Percentiles rank a stretch among this genome's conserved stretches.
Evolutionary conservation across 2,113 vertebrate species (phyloP).

Genomic region (Platysteira castanea): DNA sequence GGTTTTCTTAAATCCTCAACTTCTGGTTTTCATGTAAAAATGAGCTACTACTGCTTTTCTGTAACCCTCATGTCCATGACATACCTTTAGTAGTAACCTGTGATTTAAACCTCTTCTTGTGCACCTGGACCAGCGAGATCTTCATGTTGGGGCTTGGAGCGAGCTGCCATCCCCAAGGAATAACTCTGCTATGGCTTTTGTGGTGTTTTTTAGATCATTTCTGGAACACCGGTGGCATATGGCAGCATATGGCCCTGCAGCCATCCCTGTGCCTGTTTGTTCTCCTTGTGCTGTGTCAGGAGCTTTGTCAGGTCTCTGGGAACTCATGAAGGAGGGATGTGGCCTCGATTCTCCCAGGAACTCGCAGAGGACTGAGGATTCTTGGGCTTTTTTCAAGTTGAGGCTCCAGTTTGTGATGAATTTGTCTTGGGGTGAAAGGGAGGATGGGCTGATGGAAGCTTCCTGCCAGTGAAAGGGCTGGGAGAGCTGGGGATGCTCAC

Average conservation of each 20-base stretch:
- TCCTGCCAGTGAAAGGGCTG: background rate
- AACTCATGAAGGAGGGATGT: background rate
- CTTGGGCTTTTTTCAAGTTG: background rate
- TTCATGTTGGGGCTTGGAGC: fast-evolving
- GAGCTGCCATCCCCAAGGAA: background rate
- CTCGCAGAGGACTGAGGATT: background rate
- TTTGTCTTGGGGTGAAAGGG: background rate
- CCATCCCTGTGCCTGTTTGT: background rate
- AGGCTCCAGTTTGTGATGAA: background rate
- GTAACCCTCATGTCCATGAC: background rate
- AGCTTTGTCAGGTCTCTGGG: background rate
- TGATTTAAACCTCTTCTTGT: background rate
- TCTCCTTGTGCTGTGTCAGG: background rate
- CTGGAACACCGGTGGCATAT: fast-evolving
- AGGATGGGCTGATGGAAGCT: background rate
- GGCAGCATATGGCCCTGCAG: background rate
- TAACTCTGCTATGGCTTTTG: background rate
- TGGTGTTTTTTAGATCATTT: background rate
- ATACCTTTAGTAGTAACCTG: background rate
- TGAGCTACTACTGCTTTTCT: background rate
- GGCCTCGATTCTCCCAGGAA: background rate
- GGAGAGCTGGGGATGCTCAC: background rate
- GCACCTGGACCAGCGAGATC: background rate
- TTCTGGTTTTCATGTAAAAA: background rate
- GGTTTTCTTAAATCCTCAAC: fast-evolving